Evolutionary conservation across 1,140 invertebrate genomes (phyloP).

Genomic region (Anoplolepis gracilipes): DNA sequence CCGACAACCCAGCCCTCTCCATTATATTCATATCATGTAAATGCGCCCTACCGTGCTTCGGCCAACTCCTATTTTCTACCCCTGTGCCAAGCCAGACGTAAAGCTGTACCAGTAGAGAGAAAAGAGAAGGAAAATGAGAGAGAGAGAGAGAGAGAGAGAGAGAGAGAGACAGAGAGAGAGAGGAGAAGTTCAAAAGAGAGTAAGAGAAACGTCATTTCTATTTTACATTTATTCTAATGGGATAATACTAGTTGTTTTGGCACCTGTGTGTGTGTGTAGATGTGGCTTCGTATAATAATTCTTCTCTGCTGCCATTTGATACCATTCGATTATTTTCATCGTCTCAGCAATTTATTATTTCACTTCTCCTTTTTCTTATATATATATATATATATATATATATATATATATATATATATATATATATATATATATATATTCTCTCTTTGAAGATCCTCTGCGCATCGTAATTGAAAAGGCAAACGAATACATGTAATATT

Average conservation of each 20-base stretch:
- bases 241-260: constrained; percentile 73
- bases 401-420: no score
- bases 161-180: background rate
- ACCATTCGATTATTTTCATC: constrained; percentile 60
- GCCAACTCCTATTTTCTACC: constrained; percentile 75
- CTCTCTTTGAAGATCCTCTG: background rate
- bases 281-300: constrained; percentile 59
- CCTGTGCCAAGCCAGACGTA: constrained; percentile 56
- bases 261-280: constrained; percentile 42
- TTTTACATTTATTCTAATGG: constrained; percentile 81
- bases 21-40: constrained; percentile 86
- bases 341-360: constrained; percentile 31
- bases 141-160: background rate
- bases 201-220: constrained; percentile 49
- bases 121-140: background rate
- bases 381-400: no score
- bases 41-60: constrained; percentile 78
- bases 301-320: background rate
- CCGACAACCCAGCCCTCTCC: constrained; percentile 80
- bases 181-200: background rate
- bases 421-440: background rate
- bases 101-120: constrained; percentile 4
- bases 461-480: constrained; percentile 18
- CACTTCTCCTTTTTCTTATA: background rate
- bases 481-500: background rate